phyloP scores from a whole-genome alignment of 2,113 vertebrate species.

The Ceyx melanurus region DNA sequence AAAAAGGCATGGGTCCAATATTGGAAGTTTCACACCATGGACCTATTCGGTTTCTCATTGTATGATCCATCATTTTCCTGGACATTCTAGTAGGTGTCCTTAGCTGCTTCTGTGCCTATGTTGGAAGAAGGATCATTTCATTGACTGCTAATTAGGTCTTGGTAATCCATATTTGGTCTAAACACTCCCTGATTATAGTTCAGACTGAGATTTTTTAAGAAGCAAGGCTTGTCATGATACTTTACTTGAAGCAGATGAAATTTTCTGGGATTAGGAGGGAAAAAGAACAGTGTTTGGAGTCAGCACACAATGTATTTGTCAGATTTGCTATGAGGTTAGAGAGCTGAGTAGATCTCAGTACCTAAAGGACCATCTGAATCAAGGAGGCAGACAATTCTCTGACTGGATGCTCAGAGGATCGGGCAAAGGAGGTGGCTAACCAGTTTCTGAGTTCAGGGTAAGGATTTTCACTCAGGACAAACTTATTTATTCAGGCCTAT shows the following conservation, averaged over 20 bases:
- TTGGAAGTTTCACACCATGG: background rate
- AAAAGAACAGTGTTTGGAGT: background rate
- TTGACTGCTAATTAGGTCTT: background rate
- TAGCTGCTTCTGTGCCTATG: background rate
- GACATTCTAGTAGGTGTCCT: background rate
- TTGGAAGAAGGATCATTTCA: background rate
- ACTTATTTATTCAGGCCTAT: background rate
- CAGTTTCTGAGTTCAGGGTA: background rate
- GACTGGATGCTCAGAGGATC: background rate
- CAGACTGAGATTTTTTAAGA: background rate
- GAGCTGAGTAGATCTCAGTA: background rate
- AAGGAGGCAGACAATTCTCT: background rate
- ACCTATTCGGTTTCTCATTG: background rate
- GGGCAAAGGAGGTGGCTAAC: background rate
- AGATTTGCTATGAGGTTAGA: background rate
- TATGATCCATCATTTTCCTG: background rate
- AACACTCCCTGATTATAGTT: background rate
- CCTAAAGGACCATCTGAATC: background rate
- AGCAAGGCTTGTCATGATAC: background rate
- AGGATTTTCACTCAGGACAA: constrained; percentile 1
- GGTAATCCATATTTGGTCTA: background rate
- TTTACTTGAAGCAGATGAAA: background rate
- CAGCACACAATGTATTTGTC: background rate
- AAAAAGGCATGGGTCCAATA: background rate
- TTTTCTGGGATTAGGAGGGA: background rate